Conservation (phyloP, 2,888 invertebrate species). For the Steromphala cineraria region DNA sequence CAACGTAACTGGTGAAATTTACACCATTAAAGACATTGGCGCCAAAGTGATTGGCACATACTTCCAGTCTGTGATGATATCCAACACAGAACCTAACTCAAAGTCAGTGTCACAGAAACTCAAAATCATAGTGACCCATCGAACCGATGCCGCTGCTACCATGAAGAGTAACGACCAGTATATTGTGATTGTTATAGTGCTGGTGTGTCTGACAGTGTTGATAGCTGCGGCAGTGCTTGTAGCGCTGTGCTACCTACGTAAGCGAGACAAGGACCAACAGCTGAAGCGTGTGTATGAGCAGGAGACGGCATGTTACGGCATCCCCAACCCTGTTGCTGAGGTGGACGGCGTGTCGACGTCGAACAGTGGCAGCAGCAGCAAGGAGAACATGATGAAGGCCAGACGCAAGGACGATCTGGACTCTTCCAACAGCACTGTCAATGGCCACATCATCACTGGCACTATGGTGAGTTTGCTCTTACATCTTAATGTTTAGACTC, state of each 20-base stretch:
- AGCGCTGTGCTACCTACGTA: constrained; percentile 34
- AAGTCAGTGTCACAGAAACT: background rate
- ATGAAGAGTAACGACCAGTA: constrained; percentile 26
- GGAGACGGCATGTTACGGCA: background rate
- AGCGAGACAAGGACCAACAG: constrained; percentile 34
- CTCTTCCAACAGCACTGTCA: background rate
- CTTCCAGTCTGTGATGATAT: background rate
- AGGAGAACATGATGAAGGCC: background rate
- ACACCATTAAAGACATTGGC: background rate
- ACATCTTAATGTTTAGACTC: no score
- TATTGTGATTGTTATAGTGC: constrained; percentile 36
- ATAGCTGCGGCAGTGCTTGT: constrained; percentile 36
- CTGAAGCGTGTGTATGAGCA: constrained; percentile 5
- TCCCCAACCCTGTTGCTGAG: background rate
- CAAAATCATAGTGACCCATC: background rate
- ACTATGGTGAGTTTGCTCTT: background rate
- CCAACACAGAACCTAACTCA: background rate
- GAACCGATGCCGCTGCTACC: background rate
- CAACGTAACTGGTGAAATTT: constrained; percentile 6
- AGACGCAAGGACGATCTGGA: background rate
- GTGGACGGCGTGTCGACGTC: background rate
- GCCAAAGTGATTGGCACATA: background rate
- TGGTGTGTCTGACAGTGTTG: constrained; percentile 37
- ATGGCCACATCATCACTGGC: background rate
- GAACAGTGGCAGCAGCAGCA: background rate